These are phyloP conservation scores for Papilio glaucus DNA, from an alignment of 1,140 invertebrate species.

Conservation along the genomic window DNA sequence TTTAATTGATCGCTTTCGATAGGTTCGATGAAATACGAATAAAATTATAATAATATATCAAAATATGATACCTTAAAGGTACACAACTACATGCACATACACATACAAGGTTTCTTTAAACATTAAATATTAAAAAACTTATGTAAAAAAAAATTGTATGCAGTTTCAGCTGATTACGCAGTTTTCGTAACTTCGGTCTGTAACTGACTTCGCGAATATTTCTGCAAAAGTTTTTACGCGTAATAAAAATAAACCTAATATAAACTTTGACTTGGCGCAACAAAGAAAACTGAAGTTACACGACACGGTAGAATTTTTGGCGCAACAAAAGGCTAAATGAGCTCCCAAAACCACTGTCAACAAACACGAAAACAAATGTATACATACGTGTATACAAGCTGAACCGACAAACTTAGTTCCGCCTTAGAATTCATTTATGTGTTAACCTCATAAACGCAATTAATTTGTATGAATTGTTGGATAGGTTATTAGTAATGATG, in stretches of 20 bases:
- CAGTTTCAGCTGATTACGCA: conserved; percentile 7
- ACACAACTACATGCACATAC: too few relatives aligned
- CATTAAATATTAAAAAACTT: too few relatives aligned
- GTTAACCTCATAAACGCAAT: too few relatives aligned
- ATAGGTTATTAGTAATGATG: too few relatives aligned
- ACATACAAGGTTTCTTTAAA: too few relatives aligned
- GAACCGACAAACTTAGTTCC: too few relatives aligned
- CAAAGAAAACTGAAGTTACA: conserved; percentile 23
- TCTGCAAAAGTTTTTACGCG: conserved; percentile 21
- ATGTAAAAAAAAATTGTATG: conserved; percentile 26
- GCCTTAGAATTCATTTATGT: too few relatives aligned
- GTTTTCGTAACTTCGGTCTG: neutral
- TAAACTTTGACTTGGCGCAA: conserved; percentile 31
- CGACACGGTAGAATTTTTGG: conserved; percentile 11
- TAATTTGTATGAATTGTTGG: too few relatives aligned
- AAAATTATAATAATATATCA: too few relatives aligned
- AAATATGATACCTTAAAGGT: too few relatives aligned
- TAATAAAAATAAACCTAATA: conserved; percentile 33
- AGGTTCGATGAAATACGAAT: too few relatives aligned
- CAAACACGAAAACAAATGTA: neutral
- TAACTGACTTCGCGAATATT: conserved; percentile 27
- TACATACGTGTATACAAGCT: too few relatives aligned
- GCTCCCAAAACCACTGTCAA: neutral
- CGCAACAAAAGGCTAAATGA: conserved; percentile 20
- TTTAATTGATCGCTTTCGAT: neutral